Percentiles rank a stretch among this genome's conserved stretches.
Evolutionary conservation across 92 coral and sea anemone genomes (phyloP).

Genomic region (Blastomussa wellsi): DNA sequence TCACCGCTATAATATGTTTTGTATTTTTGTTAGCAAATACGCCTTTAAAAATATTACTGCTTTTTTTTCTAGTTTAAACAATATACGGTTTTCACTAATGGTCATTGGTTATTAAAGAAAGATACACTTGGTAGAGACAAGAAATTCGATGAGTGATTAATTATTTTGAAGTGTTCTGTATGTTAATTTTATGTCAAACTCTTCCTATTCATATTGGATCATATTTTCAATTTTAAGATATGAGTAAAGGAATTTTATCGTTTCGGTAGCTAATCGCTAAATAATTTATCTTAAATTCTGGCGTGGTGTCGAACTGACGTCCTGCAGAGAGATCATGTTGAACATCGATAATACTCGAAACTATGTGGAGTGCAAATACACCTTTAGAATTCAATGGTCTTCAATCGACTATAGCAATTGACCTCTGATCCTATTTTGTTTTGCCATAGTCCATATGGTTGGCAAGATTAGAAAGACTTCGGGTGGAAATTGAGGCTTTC

Average conservation of each 20-base stretch:
- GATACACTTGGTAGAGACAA: background rate
- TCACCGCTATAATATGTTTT: background rate
- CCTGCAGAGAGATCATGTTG: background rate
- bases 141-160: background rate
- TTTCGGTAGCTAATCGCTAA: background rate
- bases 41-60: background rate
- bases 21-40: background rate
- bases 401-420: background rate
- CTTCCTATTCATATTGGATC: background rate
- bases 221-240: background rate
- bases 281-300: conserved; percentile 3
- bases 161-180: background rate
- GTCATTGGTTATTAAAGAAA: background rate
- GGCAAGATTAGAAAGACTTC: background rate
- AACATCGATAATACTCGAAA: background rate
- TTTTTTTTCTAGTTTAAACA: background rate
- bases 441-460: background rate
- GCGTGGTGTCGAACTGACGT: background rate
- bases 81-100: background rate
- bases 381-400: background rate
- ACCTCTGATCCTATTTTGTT: background rate
- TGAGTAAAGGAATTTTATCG: background rate
- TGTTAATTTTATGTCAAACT: background rate
- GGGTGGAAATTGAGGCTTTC: background rate
- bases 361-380: background rate